phyloP scores from a whole-genome alignment of 1,140 invertebrate genomes.

The Streblospio benedicti region DNA sequence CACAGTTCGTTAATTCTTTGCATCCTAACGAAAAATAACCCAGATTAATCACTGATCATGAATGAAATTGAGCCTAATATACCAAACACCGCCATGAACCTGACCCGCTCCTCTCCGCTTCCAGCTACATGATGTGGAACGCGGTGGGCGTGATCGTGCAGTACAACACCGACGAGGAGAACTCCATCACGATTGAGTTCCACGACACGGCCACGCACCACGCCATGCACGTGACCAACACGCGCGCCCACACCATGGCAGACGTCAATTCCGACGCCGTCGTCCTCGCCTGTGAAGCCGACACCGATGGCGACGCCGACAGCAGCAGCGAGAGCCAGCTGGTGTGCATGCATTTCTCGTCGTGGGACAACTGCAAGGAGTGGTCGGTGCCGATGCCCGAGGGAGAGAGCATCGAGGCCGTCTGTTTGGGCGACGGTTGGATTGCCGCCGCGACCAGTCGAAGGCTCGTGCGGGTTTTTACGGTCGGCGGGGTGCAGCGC shows the following conservation, averaged over 20 bases:
- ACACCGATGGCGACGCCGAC: slow-evolving; percentile 38
- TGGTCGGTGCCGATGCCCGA: slow-evolving; percentile 70
- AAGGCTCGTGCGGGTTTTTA: slow-evolving; percentile 70
- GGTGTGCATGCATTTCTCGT: slow-evolving; percentile 63
- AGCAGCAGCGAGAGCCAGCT: slow-evolving; percentile 49
- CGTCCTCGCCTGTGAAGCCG: slow-evolving; percentile 60
- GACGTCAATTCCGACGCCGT: slow-evolving; percentile 69
- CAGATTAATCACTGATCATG: neutral
- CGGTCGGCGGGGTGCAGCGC: slow-evolving; percentile 73
- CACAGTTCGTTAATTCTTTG: neutral
- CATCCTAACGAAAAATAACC: neutral
- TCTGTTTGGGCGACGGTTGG: slow-evolving; percentile 63
- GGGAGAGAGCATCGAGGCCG: slow-evolving; percentile 61
- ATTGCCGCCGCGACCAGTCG: slow-evolving; percentile 68
- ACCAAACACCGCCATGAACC: neutral
- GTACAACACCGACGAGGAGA: slow-evolving; percentile 47
- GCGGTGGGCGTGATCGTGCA: slow-evolving; percentile 43
- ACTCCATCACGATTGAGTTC: slow-evolving; percentile 86
- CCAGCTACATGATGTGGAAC: slow-evolving; percentile 44
- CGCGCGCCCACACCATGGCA: slow-evolving; percentile 65
- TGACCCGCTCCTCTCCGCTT: neutral
- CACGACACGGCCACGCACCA: slow-evolving; percentile 84
- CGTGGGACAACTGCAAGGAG: slow-evolving; percentile 74
- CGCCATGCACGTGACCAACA: slow-evolving; percentile 78
- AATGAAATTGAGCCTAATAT: neutral